phyloP scores from a whole-genome alignment of 2,113 vertebrate species.

The Gopherus evgoodei region DNA sequence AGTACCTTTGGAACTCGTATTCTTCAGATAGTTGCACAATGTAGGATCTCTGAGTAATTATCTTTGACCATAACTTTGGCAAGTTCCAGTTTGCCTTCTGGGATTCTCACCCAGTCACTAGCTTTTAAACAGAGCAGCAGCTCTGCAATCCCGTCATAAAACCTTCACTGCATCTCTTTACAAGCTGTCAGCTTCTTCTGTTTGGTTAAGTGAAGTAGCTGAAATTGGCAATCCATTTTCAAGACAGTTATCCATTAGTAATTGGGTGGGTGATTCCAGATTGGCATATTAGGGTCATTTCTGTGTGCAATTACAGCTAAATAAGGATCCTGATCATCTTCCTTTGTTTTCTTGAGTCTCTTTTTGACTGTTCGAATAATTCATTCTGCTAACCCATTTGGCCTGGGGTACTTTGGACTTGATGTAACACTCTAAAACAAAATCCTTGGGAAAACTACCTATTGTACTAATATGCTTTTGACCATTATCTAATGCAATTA shows the following conservation, averaged over 20 bases:
- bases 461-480: constrained; percentile 29
- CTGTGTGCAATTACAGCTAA: not conserved
- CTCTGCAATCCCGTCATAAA: not conserved
- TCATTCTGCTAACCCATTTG: constrained; percentile 25
- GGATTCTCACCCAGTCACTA: not conserved
- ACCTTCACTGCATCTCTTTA: constrained; percentile 32
- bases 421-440: constrained; percentile 44
- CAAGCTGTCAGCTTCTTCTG: constrained; percentile 15
- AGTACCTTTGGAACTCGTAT: not conserved
- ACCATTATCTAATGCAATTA: not conserved
- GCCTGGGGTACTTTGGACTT: constrained; percentile 6
- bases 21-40: not conserved
- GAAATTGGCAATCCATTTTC: not conserved
- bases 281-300: constrained; percentile 27
- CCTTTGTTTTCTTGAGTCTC: not conserved
- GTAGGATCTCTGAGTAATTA: not conserved
- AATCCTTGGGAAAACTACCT: constrained; percentile 9
- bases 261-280: not conserved
- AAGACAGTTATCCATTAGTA: constrained; percentile 3
- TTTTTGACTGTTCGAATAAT: not conserved
- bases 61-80: not conserved
- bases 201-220: constrained; percentile 11
- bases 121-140: not conserved
- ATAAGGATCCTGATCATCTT: not conserved
- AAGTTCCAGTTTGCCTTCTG: not conserved